These are phyloP conservation scores for Sitobion miscanthi DNA, from an alignment of 1,140 invertebrate species.

Conservation along the genomic window DNA sequence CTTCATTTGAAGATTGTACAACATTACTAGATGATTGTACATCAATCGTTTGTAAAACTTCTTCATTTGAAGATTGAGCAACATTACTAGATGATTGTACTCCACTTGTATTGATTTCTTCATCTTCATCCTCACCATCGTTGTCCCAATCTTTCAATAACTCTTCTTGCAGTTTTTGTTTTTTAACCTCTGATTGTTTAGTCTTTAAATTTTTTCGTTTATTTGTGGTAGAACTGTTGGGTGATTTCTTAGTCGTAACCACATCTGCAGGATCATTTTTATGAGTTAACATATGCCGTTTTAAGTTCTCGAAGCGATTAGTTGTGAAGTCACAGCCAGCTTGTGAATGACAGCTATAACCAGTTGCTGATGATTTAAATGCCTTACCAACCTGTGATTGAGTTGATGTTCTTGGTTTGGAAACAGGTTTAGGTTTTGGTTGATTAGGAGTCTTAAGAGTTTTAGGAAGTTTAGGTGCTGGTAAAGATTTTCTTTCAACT, in stretches of 20 bases:
- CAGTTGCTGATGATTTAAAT: background rate
- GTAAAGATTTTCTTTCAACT: background rate
- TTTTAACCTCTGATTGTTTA: background rate
- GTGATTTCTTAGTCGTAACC: background rate
- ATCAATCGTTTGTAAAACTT: background rate
- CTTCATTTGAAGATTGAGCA: too few species aligned
- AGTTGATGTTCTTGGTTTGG: background rate
- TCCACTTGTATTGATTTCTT: background rate
- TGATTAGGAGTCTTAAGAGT: background rate
- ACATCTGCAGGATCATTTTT: background rate
- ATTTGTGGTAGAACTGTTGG: background rate
- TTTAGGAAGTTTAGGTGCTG: background rate
- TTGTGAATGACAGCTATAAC: background rate
- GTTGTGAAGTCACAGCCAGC: background rate
- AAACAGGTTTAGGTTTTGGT: background rate
- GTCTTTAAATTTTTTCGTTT: background rate
- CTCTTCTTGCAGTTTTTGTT: conserved; percentile 22
- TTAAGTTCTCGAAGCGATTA: background rate
- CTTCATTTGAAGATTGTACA: background rate
- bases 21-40: too few species aligned
- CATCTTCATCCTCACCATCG: background rate
- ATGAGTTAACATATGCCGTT: background rate
- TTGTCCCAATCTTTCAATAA: conserved; percentile 42
- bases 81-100: background rate
- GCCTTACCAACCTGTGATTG: background rate